Base-by-base conservation (phyloP, 2,888 invertebrate genomes). In the Spialia ferax region DNA sequence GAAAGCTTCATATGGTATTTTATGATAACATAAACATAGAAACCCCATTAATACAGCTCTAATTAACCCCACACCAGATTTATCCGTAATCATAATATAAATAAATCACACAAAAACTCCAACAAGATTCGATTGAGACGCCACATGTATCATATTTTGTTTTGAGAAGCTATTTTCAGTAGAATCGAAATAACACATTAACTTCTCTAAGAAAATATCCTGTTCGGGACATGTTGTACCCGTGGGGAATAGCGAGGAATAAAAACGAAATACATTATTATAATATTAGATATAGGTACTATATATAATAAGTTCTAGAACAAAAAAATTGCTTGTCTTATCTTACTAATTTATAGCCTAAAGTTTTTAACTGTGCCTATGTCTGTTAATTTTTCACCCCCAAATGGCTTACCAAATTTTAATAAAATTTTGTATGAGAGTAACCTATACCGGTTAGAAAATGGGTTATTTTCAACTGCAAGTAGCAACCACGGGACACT, bases 161-260 rank as follows among this genome's bases (percentile, higher is more conserved):
- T 88, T 86, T 80, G 77, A 79, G 80, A 85, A 82, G 89, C 88
- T 92, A 91, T 91, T 91, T 86, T 87, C 83, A 86, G 85, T 79
- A 74, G 75, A 78, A 83, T 83, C 79, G 81, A 84, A 87, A 88
- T 88, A 89, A 85, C 82, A 82, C 79, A 80, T 81, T 77, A 79
- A 77, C 75, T 70, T 76, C 74, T 81, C 81, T 82, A 86, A 70
- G 86, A 85, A 90, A 89, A 89, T 89, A 90, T 83, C 81, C 81
- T 79, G 72, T 75, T 74, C 82, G 83, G 64, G 8, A 18, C 32
- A 22, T 22, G 13, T 20, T 22, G 48, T 22, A 48, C 20, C 2
- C 18, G 20, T 11, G 48, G 20, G n/a, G 11, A 11, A 1, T 20
- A 11, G 22, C 10, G 48, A 11, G 13, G 2, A 18, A 45, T 10